phyloP scores from a whole-genome alignment of 2,797 vertebrate species.

The Acestrorhynchus altus region DNA sequence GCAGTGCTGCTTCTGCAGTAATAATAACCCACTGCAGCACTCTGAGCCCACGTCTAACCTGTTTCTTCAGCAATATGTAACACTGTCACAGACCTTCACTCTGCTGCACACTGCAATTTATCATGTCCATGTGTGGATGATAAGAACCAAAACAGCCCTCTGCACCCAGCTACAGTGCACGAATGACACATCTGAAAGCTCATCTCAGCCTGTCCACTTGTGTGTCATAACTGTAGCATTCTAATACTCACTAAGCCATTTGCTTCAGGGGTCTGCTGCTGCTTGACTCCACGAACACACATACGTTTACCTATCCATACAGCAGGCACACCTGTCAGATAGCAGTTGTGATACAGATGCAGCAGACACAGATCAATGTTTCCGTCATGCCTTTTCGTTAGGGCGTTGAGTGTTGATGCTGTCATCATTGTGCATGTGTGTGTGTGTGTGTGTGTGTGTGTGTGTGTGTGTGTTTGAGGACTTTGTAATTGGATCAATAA shows the following conservation, averaged over 20 bases:
- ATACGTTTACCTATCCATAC: constrained; percentile 30
- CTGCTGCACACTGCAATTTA: constrained; percentile 39
- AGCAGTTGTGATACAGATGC: constrained; percentile 58
- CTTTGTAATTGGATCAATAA: constrained; percentile 63
- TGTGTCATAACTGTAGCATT: not conserved
- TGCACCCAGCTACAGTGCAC: not conserved
- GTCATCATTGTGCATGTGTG: constrained; percentile 25
- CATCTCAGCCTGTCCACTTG: not conserved
- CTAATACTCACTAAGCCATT: not conserved
- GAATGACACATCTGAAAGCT: constrained; percentile 26
- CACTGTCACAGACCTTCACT: not conserved
- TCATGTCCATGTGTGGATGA: constrained; percentile 3
- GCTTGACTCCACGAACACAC: not conserved
- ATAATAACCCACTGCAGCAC: constrained; percentile 23
- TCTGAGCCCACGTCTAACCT: constrained; percentile 20
- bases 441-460: constrained; percentile 10
- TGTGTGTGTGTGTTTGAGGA: constrained; percentile 17
- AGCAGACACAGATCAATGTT: constrained; percentile 60
- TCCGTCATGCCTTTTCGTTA: constrained; percentile 26
- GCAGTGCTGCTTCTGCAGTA: constrained; percentile 9
- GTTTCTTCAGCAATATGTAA: constrained; percentile 39
- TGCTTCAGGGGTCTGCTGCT: not conserved
- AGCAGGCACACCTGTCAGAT: constrained; percentile 61
- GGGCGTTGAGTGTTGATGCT: constrained; percentile 30
- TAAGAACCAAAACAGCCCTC: constrained; percentile 21